Conservation (phyloP, 1,140 invertebrate genomes). For the Brachionus rubens region DNA sequence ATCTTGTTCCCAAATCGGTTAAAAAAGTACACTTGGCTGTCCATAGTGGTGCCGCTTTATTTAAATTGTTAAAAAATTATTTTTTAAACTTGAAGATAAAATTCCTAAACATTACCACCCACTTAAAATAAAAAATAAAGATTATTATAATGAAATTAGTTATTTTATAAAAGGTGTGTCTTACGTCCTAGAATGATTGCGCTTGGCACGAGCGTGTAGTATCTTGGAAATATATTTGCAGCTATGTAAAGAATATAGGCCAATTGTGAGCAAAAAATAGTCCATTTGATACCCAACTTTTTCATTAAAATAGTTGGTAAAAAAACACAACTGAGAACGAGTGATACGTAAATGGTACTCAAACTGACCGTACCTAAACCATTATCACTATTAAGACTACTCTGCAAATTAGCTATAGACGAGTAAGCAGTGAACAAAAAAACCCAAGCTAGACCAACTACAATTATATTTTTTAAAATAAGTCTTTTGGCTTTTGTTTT, state of each 20-base stretch:
- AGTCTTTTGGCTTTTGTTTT: background rate
- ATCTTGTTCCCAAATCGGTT: constrained; percentile 81
- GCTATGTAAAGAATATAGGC: constrained; percentile 89
- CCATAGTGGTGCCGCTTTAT: constrained; percentile 92
- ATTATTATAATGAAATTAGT: constrained; percentile 39
- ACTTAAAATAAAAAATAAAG: constrained; percentile 6
- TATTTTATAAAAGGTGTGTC: background rate
- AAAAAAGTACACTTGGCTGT: constrained; percentile 90
- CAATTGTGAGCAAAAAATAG: constrained; percentile 80
- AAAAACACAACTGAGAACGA: constrained; percentile 86
- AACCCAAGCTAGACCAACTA: constrained; percentile 17
- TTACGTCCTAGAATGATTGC: constrained; percentile 71
- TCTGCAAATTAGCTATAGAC: constrained; percentile 38
- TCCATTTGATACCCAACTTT: constrained; percentile 88
- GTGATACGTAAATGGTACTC: constrained; percentile 78
- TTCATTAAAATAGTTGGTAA: constrained; percentile 76
- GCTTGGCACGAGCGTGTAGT: constrained; percentile 62
- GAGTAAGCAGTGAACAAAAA: constrained; percentile 38
- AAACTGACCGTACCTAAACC: constrained; percentile 60
- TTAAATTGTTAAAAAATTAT: constrained; percentile 69
- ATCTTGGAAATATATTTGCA: constrained; percentile 82
- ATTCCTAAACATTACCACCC: constrained; percentile 10
- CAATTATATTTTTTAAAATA: constrained; percentile 35
- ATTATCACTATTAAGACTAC: constrained; percentile 38
- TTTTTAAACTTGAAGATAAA: constrained; percentile 66